Conservation (phyloP, 2,888 invertebrate species). For the Hypercompe scribonia region DNA sequence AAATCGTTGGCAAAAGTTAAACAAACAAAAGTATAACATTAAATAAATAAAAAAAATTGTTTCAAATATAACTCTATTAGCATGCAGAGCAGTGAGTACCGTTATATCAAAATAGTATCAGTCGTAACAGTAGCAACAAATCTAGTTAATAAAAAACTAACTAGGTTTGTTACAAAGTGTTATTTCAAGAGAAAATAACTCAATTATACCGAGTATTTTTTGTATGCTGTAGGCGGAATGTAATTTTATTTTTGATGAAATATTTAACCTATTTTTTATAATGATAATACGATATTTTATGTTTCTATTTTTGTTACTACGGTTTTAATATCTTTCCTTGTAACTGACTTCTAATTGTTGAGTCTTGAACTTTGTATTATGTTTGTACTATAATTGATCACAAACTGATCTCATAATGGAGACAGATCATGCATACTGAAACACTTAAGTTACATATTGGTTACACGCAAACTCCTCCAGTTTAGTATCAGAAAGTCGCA, state of each 20-base stretch:
- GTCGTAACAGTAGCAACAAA: neutral
- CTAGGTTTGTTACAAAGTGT: neutral
- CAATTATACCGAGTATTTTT: neutral
- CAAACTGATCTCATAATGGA: too few species aligned
- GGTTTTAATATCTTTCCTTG: too few species aligned
- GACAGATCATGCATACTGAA: too few species aligned
- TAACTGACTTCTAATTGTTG: too few species aligned
- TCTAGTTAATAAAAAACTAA: neutral
- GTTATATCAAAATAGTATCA: constrained; percentile 8
- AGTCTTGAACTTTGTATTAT: too few species aligned
- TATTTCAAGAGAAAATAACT: constrained; percentile 13
- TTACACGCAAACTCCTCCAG: too few species aligned
- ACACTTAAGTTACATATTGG: too few species aligned
- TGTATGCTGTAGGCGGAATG: neutral
- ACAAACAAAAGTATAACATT: neutral
- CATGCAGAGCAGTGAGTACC: neutral
- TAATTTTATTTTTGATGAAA: neutral
- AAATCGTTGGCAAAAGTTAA: neutral
- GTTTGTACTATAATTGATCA: too few species aligned
- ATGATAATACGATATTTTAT: too few species aligned
- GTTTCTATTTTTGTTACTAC: too few species aligned
- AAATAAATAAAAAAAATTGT: constrained; percentile 5
- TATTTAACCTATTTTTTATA: too few species aligned
- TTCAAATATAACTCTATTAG: constrained; percentile 13
- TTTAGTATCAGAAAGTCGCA: too few species aligned